These are phyloP conservation scores for Solenopsis invicta DNA, from an alignment of 1,140 invertebrate genomes.

Conservation along the genomic window DNA sequence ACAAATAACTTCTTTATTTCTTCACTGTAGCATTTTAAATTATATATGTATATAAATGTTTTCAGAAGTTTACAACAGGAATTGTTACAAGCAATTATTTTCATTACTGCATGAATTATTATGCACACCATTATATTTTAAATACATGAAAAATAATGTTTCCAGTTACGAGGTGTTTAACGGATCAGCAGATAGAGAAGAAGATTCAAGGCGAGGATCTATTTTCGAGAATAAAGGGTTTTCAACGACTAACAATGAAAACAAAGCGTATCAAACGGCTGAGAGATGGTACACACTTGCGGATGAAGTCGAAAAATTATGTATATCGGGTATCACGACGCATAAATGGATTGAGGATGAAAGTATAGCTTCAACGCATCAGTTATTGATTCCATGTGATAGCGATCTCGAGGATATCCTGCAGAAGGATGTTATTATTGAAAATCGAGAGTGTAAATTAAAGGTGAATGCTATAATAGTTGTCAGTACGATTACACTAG, in stretches of 20 bases:
- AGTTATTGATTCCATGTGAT: neutral
- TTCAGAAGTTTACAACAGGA: neutral
- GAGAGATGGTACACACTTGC: constrained; percentile 5
- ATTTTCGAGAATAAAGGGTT: neutral
- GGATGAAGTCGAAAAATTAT: constrained; percentile 63
- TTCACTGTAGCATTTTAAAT: neutral
- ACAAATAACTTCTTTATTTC: neutral
- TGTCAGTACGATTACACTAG: neutral
- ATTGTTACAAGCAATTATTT: neutral
- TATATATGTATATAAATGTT: neutral
- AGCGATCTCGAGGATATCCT: constrained; percentile 33
- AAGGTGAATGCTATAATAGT: constrained; percentile 61
- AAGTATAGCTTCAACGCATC: constrained; percentile 26
- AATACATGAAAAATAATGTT: neutral
- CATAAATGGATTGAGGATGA: constrained; percentile 83
- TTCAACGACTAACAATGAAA: neutral
- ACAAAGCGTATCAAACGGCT: constrained; percentile 3
- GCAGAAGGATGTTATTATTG: constrained; percentile 2
- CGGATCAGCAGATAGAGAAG: neutral
- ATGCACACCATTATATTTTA: too few relatives aligned
- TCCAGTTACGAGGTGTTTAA: constrained; percentile 31
- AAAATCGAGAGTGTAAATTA: constrained; percentile 68
- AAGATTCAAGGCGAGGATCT: neutral
- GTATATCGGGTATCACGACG: constrained; percentile 78
- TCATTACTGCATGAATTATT: too few relatives aligned